These are phyloP conservation scores for Malurus leucopterus DNA, from an alignment of 2,797 vertebrate genomes.

Conservation along the genomic window DNA sequence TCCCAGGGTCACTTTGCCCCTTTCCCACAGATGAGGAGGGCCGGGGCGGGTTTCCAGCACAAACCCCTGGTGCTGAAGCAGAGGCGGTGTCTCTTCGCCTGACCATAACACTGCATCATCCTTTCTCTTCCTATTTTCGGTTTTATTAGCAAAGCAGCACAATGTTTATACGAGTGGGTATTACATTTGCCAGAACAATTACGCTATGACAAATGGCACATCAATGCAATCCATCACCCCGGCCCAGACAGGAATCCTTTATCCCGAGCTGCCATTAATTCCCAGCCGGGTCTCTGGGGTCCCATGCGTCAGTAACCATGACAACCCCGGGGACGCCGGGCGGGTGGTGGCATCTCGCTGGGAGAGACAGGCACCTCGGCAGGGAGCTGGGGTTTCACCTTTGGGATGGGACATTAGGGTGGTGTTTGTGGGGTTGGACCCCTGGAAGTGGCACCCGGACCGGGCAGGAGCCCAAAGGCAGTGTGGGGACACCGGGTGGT, in stretches of 20 bases:
- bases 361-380: slow-evolving; percentile 79
- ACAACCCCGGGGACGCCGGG: slow-evolving; percentile 87
- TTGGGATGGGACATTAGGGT: background rate
- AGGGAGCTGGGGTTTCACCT: slow-evolving; percentile 84
- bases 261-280: slow-evolving; percentile 93
- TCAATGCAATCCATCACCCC: slow-evolving; percentile 98
- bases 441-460: rapidly evolving
- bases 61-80: slow-evolving; percentile 49
- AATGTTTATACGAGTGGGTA: slow-evolving; percentile 98
- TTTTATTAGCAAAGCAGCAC: slow-evolving; percentile 95
- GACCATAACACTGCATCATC: slow-evolving; percentile 84
- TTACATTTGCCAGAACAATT: slow-evolving; percentile 99
- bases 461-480: rapidly evolving
- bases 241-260: slow-evolving; percentile 98
- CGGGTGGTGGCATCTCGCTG: slow-evolving; percentile 77
- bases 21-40: background rate
- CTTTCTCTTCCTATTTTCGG: slow-evolving; percentile 87
- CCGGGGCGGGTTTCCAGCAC: background rate
- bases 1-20: rapidly evolving
- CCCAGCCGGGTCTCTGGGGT: slow-evolving; percentile 91
- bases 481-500: rapidly evolving
- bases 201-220: slow-evolving; percentile 99
- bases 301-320: slow-evolving; percentile 93
- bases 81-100: slow-evolving; percentile 78
- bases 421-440: rapidly evolving